Evolutionary conservation across 2,797 vertebrate genomes (phyloP).

Genomic region (Peromyscus eremicus): DNA sequence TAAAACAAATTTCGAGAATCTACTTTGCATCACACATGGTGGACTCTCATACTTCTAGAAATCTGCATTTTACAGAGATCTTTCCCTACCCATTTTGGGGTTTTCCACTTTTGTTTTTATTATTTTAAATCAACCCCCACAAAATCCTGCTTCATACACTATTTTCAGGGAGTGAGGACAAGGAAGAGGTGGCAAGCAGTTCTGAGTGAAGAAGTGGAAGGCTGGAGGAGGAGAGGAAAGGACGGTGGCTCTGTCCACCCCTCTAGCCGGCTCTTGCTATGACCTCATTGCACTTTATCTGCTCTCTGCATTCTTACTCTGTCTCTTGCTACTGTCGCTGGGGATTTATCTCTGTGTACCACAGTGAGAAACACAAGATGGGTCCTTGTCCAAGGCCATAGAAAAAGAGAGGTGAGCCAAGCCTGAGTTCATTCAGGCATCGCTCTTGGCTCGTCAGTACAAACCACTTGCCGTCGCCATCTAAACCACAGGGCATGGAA

Average conservation of each 20-base stretch:
- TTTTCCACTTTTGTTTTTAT: background rate
- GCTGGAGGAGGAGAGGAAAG: background rate
- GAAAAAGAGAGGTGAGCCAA: background rate
- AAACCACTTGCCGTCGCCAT: rapidly evolving
- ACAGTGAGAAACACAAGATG: background rate
- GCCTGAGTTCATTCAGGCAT: background rate
- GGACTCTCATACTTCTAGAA: background rate
- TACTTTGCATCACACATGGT: background rate
- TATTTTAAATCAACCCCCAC: constrained; percentile 10
- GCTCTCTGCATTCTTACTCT: background rate
- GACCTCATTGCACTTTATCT: constrained; percentile 21
- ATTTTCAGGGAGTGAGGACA: background rate
- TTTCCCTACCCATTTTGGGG: background rate
- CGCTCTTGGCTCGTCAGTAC: background rate
- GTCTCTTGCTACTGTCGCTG: background rate
- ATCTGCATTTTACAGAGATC: constrained; percentile 45
- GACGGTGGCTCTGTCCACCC: constrained; percentile 10
- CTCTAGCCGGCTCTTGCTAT: background rate
- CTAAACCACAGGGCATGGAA: background rate
- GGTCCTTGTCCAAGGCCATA: background rate
- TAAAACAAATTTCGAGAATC: background rate
- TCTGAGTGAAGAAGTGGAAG: constrained; percentile 46
- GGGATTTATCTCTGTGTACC: constrained; percentile 42
- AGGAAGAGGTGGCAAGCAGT: constrained; percentile 25
- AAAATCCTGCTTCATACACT: background rate